These are phyloP conservation scores for Drosophila flavopinicola DNA, from an alignment of 2,888 invertebrate species.

Conservation along the genomic window DNA sequence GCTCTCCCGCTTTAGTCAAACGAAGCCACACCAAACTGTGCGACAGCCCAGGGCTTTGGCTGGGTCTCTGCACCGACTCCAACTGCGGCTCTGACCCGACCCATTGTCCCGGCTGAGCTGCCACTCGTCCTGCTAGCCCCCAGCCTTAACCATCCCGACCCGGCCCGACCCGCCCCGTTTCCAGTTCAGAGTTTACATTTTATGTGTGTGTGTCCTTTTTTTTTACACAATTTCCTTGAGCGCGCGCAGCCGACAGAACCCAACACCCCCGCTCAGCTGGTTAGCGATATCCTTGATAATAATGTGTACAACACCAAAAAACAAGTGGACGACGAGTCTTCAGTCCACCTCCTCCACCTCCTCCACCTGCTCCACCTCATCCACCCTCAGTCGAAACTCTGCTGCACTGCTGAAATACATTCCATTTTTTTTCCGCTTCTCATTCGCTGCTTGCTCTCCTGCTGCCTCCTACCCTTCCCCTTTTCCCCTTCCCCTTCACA, in stretches of 20 bases:
- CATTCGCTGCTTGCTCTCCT: background rate
- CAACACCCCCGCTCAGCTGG: constrained; percentile 38
- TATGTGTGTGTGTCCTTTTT: constrained; percentile 33
- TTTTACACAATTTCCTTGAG: constrained; percentile 68
- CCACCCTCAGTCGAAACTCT: background rate
- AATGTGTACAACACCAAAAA: constrained; percentile 57
- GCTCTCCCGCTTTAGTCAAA: constrained; percentile 10
- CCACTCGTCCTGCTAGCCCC: background rate
- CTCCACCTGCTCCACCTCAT: background rate
- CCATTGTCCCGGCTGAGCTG: constrained; percentile 25
- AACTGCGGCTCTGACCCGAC: constrained; percentile 40
- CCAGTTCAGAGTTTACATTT: constrained; percentile 55
- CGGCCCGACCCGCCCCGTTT: constrained; percentile 44
- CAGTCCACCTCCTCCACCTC: constrained; percentile 5
- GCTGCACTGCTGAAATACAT: constrained; percentile 41
- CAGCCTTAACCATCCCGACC: constrained; percentile 9
- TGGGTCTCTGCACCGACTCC: constrained; percentile 30
- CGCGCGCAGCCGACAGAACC: constrained; percentile 52
- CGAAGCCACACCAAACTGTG: constrained; percentile 44
- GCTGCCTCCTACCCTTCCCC: background rate
- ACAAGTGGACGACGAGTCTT: constrained; percentile 47
- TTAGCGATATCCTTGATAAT: constrained; percentile 63
- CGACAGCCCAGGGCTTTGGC: constrained; percentile 60
- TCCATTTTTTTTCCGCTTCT: constrained; percentile 53
- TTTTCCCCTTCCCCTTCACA: no score